phyloP scores from a whole-genome alignment of 2,888 invertebrate species.

The Sarcophaga subvicina region DNA sequence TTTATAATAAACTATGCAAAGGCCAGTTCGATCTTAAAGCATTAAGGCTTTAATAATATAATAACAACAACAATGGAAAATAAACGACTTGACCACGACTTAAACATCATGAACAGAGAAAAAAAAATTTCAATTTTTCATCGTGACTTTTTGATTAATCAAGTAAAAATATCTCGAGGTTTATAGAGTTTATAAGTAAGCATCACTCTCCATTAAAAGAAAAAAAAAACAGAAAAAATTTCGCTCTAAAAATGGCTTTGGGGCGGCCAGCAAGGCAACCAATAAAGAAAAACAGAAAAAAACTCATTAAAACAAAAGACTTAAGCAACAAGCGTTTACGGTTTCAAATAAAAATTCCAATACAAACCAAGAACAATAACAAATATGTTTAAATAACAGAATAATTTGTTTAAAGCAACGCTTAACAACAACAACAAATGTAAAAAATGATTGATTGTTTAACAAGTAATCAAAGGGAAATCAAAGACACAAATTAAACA shows the following conservation, averaged over 20 bases:
- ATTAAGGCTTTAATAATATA: neutral
- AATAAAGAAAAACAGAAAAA: conserved; percentile 6
- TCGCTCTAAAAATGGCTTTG: conserved; percentile 42
- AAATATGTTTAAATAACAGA: conserved; percentile 47
- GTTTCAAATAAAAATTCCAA: neutral
- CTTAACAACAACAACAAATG: conserved; percentile 9
- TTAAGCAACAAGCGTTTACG: conserved; percentile 49
- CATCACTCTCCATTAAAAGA: conserved; percentile 15
- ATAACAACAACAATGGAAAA: conserved; percentile 13
- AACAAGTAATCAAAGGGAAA: conserved; percentile 52
- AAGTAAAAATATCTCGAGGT: conserved; percentile 45
- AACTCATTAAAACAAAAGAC: conserved; percentile 63
- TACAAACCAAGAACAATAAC: neutral
- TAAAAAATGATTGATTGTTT: conserved; percentile 66
- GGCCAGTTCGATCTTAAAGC: conserved; percentile 10
- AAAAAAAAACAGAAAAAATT: neutral
- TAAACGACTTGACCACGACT: conserved; percentile 60
- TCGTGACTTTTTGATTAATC: conserved; percentile 67
- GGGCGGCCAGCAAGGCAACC: conserved; percentile 44
- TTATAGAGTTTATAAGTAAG: conserved; percentile 26
- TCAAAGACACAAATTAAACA: conserved; percentile 20
- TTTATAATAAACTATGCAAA: conserved; percentile 63
- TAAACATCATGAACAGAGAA: conserved; percentile 45
- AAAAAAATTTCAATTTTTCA: conserved; percentile 55
- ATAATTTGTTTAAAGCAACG: conserved; percentile 59